A percentile compares a stretch with the other conserved stretches of the same genome.
Conservation (phyloP, 1,140 invertebrate genomes). For the Probaryconus sp. region DNA sequence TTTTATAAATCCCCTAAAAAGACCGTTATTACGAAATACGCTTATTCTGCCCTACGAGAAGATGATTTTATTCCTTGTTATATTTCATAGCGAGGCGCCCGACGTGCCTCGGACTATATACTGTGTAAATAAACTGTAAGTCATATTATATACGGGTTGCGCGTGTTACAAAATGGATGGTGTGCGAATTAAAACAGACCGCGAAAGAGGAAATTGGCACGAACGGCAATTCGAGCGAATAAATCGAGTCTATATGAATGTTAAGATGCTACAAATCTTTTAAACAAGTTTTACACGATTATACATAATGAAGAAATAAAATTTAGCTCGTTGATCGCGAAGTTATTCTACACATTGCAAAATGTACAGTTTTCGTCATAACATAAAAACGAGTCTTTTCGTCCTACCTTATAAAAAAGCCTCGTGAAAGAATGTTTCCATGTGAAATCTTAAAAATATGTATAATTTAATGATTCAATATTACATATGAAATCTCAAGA, state of each 20-base stretch:
- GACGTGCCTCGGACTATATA: conserved; percentile 31
- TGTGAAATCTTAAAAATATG: too few species aligned
- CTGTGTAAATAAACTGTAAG: conserved; percentile 54
- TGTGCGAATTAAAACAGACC: neutral
- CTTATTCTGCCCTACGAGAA: conserved; percentile 54
- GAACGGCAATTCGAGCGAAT: conserved; percentile 35
- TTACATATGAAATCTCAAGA: too few species aligned
- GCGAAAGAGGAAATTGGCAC: conserved; percentile 18
- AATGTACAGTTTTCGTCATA: conserved; percentile 52
- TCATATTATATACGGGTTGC: conserved; percentile 52
- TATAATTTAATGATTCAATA: too few species aligned
- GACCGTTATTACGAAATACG: conserved; percentile 49
- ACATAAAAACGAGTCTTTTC: conserved; percentile 55
- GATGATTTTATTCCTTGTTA: conserved; percentile 60
- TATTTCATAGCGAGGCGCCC: conserved; percentile 30
- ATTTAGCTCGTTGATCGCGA: conserved; percentile 55
- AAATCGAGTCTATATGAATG: conserved; percentile 49
- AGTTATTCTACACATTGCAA: conserved; percentile 53
- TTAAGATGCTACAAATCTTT: conserved; percentile 54
- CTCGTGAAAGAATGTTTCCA: too few species aligned
- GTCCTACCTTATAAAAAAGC: too few species aligned
- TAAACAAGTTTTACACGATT: conserved; percentile 55
- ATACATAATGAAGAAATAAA: conserved; percentile 50
- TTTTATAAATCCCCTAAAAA: conserved; percentile 1
- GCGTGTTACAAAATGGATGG: conserved; percentile 22